Evolutionary conservation across 1,140 invertebrate genomes (phyloP).

Genomic region (Drosophila asahinai): DNA sequence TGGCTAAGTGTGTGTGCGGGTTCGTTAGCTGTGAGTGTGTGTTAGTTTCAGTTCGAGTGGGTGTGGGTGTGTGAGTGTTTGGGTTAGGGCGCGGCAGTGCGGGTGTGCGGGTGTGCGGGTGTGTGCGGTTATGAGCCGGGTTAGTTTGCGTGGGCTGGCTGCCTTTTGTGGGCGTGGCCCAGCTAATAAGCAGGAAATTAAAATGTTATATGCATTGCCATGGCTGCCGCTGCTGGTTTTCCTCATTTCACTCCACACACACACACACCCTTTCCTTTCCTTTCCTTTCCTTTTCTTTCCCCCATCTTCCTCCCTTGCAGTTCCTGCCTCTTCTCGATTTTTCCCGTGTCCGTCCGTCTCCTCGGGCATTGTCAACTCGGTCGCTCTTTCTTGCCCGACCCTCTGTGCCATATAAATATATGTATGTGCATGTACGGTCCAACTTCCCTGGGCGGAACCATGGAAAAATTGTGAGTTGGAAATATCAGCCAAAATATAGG

Average conservation of each 20-base stretch:
- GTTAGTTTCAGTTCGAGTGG: conserved; percentile 24
- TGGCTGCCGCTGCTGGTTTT: conserved; percentile 53
- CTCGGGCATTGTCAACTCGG: conserved; percentile 67
- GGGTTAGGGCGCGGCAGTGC: neutral
- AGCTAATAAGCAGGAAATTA: conserved; percentile 82
- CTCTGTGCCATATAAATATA: conserved; percentile 1
- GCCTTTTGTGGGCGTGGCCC: conserved; percentile 45
- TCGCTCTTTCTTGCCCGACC: conserved; percentile 4
- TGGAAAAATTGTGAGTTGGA: neutral
- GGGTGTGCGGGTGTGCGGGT: neutral
- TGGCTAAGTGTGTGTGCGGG: conserved; percentile 5
- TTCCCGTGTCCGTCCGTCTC: conserved; percentile 37
- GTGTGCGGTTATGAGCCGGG: conserved; percentile 3
- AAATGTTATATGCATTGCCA: conserved; percentile 82
- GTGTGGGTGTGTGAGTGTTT: neutral
- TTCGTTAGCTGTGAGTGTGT: conserved; percentile 24
- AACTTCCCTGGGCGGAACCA: neutral
- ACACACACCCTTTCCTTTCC: conserved; percentile 3
- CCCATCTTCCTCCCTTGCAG: conserved; percentile 1
- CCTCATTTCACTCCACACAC: conserved; percentile 29
- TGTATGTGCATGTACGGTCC: conserved; percentile 12
- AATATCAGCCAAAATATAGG: too few relatives aligned
- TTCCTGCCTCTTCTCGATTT: conserved; percentile 23
- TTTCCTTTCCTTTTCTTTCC: neutral
- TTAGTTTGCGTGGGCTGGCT: conserved; percentile 47